Conservation (phyloP, 2,797 vertebrate genomes). For the Myotis vivesi region DNA sequence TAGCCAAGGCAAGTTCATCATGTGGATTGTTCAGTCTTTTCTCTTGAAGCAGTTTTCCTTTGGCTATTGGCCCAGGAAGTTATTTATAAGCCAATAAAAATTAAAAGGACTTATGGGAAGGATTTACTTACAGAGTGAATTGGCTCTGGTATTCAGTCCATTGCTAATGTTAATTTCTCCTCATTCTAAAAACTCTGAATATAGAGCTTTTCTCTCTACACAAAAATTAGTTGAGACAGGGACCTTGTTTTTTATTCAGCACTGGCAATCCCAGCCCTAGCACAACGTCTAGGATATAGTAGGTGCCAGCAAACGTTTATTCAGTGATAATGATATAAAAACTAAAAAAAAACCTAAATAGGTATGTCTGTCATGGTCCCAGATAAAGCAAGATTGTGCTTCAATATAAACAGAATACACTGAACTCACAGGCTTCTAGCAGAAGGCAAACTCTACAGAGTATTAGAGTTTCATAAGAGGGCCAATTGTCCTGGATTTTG, state of each 20-base stretch:
- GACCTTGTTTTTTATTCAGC: neutral
- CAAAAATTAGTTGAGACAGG: neutral
- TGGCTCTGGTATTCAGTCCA: neutral
- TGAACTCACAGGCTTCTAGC: neutral
- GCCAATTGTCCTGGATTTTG: rapidly evolving
- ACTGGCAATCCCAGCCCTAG: neutral
- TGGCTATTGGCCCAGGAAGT: constrained; percentile 64
- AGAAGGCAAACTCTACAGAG: rapidly evolving
- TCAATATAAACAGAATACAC: rapidly evolving
- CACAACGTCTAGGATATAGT: neutral
- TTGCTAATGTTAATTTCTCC: neutral
- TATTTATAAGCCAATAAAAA: constrained; percentile 66
- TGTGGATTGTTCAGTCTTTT: neutral
- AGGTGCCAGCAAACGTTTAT: neutral
- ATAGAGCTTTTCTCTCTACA: neutral
- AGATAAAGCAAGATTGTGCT: rapidly evolving
- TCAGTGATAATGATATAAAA: neutral
- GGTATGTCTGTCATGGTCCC: rapidly evolving
- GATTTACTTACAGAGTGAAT: neutral
- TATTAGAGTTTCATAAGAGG: rapidly evolving
- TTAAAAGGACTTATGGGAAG: constrained; percentile 39
- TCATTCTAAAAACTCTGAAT: constrained; percentile 45
- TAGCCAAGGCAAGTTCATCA: neutral
- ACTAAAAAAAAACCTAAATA: neutral
- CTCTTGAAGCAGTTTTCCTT: neutral